These are phyloP conservation scores for Petrocephalus sullivani DNA, from an alignment of 2,797 vertebrate genomes.

Conservation along the genomic window DNA sequence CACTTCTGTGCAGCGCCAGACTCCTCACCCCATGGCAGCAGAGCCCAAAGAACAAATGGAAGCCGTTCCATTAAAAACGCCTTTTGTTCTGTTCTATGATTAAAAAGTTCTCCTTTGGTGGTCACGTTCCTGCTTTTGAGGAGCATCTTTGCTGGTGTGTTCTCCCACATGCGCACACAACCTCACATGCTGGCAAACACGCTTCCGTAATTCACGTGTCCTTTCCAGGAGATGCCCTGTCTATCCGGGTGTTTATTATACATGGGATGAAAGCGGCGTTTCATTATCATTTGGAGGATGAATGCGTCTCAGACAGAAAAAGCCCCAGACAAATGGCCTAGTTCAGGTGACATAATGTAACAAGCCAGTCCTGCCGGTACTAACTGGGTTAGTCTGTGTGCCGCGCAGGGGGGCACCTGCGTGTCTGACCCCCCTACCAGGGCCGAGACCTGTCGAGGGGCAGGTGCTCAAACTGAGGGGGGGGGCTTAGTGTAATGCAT, in stretches of 20 bases:
- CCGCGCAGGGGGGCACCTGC: background rate
- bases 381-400: background rate
- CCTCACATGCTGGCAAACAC: background rate
- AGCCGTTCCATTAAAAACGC: background rate
- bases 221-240: background rate
- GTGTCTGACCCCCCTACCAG: background rate
- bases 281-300: constrained; percentile 7
- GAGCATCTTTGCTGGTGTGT: background rate
- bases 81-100: background rate
- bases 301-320: background rate
- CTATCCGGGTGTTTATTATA: background rate
- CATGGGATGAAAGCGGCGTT: background rate
- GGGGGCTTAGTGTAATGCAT: background rate
- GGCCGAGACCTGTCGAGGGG: background rate
- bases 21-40: background rate
- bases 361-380: background rate
- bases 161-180: background rate
- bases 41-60: background rate
- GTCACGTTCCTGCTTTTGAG: background rate
- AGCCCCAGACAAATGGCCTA: background rate
- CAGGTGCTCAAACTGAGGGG: background rate
- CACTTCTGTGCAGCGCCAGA: background rate
- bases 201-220: background rate
- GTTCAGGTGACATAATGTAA: background rate
- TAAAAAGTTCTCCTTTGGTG: background rate